Base-by-base conservation (phyloP, 2,888 invertebrate genomes). In the Microctonus brassicae region DNA sequence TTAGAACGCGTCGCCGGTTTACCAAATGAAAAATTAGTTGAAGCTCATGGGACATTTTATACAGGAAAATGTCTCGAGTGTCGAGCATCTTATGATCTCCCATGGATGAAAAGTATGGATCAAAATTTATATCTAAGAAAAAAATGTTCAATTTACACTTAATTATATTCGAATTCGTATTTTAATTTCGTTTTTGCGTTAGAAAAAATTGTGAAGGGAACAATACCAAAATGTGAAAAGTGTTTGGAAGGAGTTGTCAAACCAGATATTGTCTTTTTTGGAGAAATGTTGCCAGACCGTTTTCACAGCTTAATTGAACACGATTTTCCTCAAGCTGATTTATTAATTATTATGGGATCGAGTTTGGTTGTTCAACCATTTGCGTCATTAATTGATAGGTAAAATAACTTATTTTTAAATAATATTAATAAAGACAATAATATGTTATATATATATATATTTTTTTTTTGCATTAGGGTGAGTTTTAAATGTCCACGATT, bases 181-280 rank as follows among this genome's bases (percentile, higher is more conserved):
- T 20, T 57, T 22, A 6, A 24, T 13, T 17, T 63, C n/a, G 69
- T 47, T 67, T 22, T 42, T 68, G 1, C 34, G 74, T 88, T 88
- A 94, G 94, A 93, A 69, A 90, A 91, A 83, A 94, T 95, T 73
- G 91, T 94, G 77, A 88, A 91, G 1, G 94, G 93, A 81, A 88
- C 90, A 74, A 90, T 97, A 72, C 97, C 97, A 13, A 92, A 90
- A 55, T 98, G 97, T 84, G 90, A 91, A 1, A 88, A 90, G 42
- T 96, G 96, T 82, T 88, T 90, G 57, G 90, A 91, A 0, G 94
- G 94, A 0, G 89, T 97, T 5, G 95, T 98, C 0, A 98, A 98
- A 86, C 98, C 98, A 9, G 97, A 98, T 83, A 96, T 99, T 79
- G 94, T 98, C 13, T 97, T 99, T 89, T 99, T 98, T 87, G 98